phyloP scores from a whole-genome alignment of 2,113 vertebrate species.

The Rhineura floridana region DNA sequence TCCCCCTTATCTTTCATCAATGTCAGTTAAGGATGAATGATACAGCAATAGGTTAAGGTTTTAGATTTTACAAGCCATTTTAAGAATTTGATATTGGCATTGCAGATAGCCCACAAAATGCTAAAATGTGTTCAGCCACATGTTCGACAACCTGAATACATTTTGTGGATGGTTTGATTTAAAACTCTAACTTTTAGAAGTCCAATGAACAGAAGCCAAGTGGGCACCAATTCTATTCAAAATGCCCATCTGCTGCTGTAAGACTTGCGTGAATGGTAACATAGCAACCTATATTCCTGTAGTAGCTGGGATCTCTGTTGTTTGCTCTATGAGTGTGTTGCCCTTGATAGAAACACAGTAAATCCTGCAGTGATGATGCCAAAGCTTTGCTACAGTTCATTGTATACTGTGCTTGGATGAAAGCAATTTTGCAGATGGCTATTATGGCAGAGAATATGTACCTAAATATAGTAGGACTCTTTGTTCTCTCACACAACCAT shows the following conservation, averaged over 20 bases:
- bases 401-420: slow-evolving; percentile 36
- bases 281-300: slow-evolving; percentile 58
- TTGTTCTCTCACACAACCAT: neutral
- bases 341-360: slow-evolving; percentile 46
- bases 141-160: slow-evolving; percentile 13
- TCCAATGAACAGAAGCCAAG: slow-evolving; percentile 42
- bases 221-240: slow-evolving; percentile 40
- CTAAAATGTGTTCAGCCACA: slow-evolving; percentile 12
- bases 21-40: neutral
- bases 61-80: neutral
- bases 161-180: slow-evolving; percentile 44
- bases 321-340: slow-evolving; percentile 53
- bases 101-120: neutral
- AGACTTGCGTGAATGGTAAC: slow-evolving; percentile 53
- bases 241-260: slow-evolving; percentile 60
- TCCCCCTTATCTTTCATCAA: neutral
- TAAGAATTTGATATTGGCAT: neutral
- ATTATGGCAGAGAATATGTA: slow-evolving; percentile 34
- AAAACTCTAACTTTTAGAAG: slow-evolving; percentile 44
- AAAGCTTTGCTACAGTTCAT: slow-evolving; percentile 43
- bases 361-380: slow-evolving; percentile 38
- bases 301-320: slow-evolving; percentile 43
- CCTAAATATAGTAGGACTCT: slow-evolving; percentile 24
- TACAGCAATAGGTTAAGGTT: neutral
- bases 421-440: slow-evolving; percentile 44